phyloP scores from a whole-genome alignment of 2,888 invertebrate species.

The Lithophane ornitopus region DNA sequence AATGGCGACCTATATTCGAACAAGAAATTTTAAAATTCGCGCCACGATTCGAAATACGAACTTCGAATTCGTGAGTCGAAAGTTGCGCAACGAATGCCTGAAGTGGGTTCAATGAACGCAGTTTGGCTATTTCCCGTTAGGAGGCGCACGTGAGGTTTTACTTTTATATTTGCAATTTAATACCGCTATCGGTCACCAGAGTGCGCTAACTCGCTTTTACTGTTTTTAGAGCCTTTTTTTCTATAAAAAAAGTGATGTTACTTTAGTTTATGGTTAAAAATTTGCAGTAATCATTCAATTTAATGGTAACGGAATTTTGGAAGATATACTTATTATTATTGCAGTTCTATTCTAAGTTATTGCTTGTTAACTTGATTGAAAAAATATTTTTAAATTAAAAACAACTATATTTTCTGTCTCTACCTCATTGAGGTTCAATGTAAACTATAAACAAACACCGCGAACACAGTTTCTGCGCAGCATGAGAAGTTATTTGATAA shows the following conservation, averaged over 20 bases:
- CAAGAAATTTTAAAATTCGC: slow-evolving; percentile 84
- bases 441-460: no score
- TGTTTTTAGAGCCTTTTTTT: slow-evolving; percentile 47
- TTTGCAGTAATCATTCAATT: slow-evolving; percentile 14
- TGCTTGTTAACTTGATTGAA: background rate
- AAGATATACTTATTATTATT: background rate
- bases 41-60: slow-evolving; percentile 68
- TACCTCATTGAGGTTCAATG: no score
- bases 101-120: slow-evolving; percentile 83
- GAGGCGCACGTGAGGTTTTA: slow-evolving; percentile 86
- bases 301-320: background rate
- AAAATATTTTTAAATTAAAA: background rate
- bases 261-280: slow-evolving; percentile 30
- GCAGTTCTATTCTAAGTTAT: background rate
- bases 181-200: slow-evolving; percentile 86
- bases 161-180: slow-evolving; percentile 86
- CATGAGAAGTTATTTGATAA: no score
- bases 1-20: slow-evolving; percentile 77
- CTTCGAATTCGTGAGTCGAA: slow-evolving; percentile 69
- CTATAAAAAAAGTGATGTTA: slow-evolving; percentile 1
- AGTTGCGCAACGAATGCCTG: slow-evolving; percentile 78
- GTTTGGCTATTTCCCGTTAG: slow-evolving; percentile 88
- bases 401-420: background rate
- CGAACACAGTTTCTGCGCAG: no score
- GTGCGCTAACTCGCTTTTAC: slow-evolving; percentile 74